These are phyloP conservation scores for Lycocerus yunnanus DNA, from an alignment of 2,888 invertebrate genomes.

Conservation along the genomic window DNA sequence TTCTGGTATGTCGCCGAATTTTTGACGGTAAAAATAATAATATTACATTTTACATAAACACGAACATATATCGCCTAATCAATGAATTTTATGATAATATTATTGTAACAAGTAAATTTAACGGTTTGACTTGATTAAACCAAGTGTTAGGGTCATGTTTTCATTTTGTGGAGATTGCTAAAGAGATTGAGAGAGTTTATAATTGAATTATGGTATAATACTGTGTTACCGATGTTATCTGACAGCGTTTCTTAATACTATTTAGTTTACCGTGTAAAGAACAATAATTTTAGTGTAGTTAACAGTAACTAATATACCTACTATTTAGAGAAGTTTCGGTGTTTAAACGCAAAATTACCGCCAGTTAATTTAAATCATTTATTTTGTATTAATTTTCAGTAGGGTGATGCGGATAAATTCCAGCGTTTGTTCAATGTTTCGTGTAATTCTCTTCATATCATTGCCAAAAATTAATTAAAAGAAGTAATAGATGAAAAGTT, in stretches of 20 bases:
- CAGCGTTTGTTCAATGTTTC: neutral
- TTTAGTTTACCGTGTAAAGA: neutral
- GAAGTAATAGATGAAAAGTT: neutral
- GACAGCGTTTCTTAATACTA: neutral
- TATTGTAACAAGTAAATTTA: neutral
- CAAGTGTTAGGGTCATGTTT: neutral
- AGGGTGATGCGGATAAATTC: neutral
- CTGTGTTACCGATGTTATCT: neutral
- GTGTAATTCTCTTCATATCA: neutral
- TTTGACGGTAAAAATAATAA: no score
- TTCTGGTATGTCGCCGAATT: neutral
- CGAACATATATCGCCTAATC: neutral
- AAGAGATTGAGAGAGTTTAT: neutral
- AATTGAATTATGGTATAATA: neutral
- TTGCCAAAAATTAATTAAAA: neutral
- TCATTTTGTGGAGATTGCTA: neutral
- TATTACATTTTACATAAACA: neutral
- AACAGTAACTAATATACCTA: neutral
- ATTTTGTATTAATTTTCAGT: neutral
- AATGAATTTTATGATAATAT: neutral
- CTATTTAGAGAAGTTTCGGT: neutral
- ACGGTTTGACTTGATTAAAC: neutral
- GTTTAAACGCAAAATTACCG: neutral
- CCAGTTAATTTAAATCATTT: neutral
- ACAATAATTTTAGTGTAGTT: neutral